Evolutionary conservation across 2,888 invertebrate genomes (phyloP).

Genomic region (Hypolimnas misippus): DNA sequence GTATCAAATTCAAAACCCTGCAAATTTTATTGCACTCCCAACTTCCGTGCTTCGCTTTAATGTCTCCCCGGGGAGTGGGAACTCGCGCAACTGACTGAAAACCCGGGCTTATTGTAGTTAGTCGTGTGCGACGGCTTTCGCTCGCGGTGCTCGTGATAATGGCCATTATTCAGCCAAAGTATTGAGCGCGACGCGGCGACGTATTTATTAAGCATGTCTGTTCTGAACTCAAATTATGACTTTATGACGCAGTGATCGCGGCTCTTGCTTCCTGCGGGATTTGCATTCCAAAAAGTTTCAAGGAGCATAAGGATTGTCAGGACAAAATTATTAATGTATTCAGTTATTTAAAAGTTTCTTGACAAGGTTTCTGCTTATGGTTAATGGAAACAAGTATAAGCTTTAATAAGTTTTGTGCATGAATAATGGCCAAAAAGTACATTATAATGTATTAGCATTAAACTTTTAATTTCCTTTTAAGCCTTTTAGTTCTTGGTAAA

Average conservation of each 20-base stretch:
- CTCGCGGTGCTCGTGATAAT: constrained; percentile 13
- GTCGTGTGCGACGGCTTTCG: constrained; percentile 5
- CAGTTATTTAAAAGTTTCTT: background rate
- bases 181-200: constrained; percentile 7
- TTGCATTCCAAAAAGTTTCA: background rate
- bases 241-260: background rate
- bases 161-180: constrained; percentile 14
- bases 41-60: constrained; percentile 21
- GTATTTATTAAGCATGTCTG: constrained; percentile 12
- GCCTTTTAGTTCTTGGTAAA: background rate
- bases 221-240: constrained; percentile 5
- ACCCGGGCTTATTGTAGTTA: constrained; percentile 3
- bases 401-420: background rate
- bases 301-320: background rate
- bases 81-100: background rate
- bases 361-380: background rate
- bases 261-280: background rate
- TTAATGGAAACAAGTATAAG: constrained; percentile 2
- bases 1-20: constrained; percentile 22
- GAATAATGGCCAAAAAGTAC: background rate
- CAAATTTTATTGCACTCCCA: constrained; percentile 25
- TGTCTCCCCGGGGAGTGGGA: constrained; percentile 14
- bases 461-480: constrained; percentile 1
- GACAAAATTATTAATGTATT: background rate
- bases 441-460: background rate